A percentile compares a stretch with the other conserved stretches of the same genome.
These are phyloP conservation scores for Melipona beecheii DNA, from an alignment of 2,888 invertebrate genomes.

Conservation along the genomic window DNA sequence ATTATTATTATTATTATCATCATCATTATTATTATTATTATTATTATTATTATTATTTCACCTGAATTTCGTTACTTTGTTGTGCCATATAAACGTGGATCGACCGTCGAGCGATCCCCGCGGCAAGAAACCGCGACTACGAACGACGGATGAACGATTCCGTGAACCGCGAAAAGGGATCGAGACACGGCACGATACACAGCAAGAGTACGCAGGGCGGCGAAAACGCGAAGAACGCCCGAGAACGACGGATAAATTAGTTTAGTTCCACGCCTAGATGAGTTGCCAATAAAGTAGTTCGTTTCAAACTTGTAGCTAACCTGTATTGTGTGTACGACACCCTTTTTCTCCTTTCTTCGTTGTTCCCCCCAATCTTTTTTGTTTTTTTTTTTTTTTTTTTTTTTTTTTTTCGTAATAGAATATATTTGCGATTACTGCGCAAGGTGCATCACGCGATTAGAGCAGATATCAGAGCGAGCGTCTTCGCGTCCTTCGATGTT, in stretches of 20 bases:
- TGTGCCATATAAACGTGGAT: conserved; percentile 45
- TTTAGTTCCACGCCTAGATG: conserved; percentile 83
- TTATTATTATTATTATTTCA: not conserved
- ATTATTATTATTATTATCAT: not conserved
- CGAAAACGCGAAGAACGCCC: conserved; percentile 56
- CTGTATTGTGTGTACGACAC: conserved; percentile 81
- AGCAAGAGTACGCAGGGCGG: conserved; percentile 56
- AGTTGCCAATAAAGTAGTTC: conserved; percentile 84
- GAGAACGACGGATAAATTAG: conserved; percentile 79
- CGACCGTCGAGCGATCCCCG: conserved; percentile 19
- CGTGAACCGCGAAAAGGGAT: not conserved
- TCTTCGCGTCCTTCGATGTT: too few species aligned
- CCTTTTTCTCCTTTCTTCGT: conserved; percentile 13
- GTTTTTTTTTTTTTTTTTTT: not conserved
- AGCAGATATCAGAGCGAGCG: too few species aligned
- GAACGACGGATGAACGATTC: not conserved
- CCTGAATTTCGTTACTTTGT: not conserved
- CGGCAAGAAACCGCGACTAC: not conserved
- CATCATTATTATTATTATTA: too few species aligned
- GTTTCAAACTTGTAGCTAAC: conserved; percentile 84
- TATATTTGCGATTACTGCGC: not conserved
- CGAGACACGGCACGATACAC: conserved; percentile 10
- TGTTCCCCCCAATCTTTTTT: too few species aligned
- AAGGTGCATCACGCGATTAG: too few species aligned
- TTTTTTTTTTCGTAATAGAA: not conserved